These are phyloP conservation scores for Parnassius glacialis DNA, from an alignment of 2,888 invertebrate genomes.

Conservation along the genomic window DNA sequence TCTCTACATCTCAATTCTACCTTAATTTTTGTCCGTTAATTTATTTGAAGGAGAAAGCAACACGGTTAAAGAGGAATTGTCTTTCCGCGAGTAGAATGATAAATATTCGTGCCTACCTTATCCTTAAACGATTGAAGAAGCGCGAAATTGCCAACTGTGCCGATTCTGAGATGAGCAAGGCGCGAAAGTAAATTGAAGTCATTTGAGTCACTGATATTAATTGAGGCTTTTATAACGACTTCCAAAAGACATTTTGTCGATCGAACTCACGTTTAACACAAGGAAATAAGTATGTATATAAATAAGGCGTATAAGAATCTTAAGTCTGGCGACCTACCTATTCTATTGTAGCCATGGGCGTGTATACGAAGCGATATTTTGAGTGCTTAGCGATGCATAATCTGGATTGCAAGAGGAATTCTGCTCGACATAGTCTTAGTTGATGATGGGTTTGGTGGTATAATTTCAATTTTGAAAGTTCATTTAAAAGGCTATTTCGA, in stretches of 20 bases:
- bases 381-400: too few relatives aligned
- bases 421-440: too few relatives aligned
- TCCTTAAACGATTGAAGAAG: constrained; percentile 10
- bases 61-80: constrained; percentile 12
- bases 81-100: constrained; percentile 4
- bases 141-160: constrained; percentile 16
- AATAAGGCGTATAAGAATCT: too few relatives aligned
- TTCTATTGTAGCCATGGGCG: too few relatives aligned
- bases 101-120: constrained; percentile 5
- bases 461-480: too few relatives aligned
- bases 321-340: too few relatives aligned
- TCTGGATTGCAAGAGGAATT: too few relatives aligned
- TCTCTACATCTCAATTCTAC: neutral
- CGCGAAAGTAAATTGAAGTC: constrained; percentile 19
- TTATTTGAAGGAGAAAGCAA: constrained; percentile 7
- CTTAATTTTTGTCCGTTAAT: neutral
- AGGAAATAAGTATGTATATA: too few relatives aligned
- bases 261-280: too few relatives aligned
- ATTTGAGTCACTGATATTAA: constrained; percentile 18
- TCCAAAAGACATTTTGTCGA: neutral
- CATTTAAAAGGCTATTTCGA: too few relatives aligned
- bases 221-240: constrained; percentile 2
- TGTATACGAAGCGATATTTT: too few relatives aligned
- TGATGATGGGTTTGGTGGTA: too few relatives aligned
- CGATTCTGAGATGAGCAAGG: constrained; percentile 12